Conservation (phyloP, 2,888 invertebrate species). For the Phyto melanocephala region DNA sequence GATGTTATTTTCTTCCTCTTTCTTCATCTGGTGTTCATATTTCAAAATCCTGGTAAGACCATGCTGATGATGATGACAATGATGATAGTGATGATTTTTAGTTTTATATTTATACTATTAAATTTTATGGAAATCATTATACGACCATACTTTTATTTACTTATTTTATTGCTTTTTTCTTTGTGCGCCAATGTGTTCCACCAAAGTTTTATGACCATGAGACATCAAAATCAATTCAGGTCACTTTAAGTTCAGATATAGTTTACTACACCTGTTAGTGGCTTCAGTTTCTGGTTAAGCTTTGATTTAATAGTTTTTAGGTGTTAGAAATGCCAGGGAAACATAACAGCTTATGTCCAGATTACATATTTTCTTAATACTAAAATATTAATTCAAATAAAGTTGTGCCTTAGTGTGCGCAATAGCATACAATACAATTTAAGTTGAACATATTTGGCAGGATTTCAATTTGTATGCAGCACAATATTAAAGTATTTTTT, state of each 20-base stretch:
- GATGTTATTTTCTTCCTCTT: not conserved
- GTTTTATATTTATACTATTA: not conserved
- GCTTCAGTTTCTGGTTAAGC: not conserved
- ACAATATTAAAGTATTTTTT: too few relatives aligned
- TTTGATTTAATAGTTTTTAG: not conserved
- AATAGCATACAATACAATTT: too few relatives aligned
- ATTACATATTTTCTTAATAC: too few relatives aligned
- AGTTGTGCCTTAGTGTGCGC: too few relatives aligned
- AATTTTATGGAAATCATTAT: constrained; percentile 6
- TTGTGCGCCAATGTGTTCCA: not conserved
- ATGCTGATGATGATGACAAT: not conserved
- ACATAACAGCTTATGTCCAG: not conserved
- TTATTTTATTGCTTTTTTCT: not conserved
- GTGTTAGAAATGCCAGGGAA: not conserved
- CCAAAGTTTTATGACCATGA: constrained; percentile 19
- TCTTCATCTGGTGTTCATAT: not conserved
- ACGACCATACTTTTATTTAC: not conserved
- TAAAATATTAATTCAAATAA: too few relatives aligned
- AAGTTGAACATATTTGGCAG: too few relatives aligned
- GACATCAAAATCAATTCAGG: constrained; percentile 23
- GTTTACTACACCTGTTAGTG: not conserved
- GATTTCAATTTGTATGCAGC: too few relatives aligned
- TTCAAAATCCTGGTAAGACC: not conserved
- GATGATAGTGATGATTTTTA: not conserved
- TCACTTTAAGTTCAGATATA: not conserved